Evolutionary conservation across 2,797 vertebrate species (phyloP).

Genomic region (Dicrostonyx torquatus): DNA sequence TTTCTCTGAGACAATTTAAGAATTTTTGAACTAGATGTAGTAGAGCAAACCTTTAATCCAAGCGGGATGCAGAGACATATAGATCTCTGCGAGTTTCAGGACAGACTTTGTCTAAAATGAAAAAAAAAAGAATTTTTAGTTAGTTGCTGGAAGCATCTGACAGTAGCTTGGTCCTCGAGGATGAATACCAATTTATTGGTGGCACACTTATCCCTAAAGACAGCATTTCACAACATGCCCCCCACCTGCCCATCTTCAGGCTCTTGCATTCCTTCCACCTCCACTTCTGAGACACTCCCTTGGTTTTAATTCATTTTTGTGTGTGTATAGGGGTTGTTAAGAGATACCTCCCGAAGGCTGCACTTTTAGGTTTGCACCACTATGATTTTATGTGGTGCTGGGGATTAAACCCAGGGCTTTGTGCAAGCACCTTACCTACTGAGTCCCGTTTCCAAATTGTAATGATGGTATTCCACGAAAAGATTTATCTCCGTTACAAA

Average conservation of each 20-base stretch:
- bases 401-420: no score
- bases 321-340: background rate
- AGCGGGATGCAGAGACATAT: background rate
- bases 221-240: background rate
- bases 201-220: background rate
- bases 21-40: background rate
- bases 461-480: slow-evolving; percentile 39
- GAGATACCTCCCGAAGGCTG: background rate
- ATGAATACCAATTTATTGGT: background rate
- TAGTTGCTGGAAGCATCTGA: slow-evolving; percentile 24
- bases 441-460: background rate
- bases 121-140: no score
- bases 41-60: background rate
- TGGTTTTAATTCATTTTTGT: background rate
- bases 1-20: slow-evolving; percentile 5
- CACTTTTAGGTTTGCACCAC: no score
- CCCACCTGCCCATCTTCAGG: background rate
- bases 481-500: slow-evolving; percentile 28
- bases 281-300: background rate
- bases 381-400: background rate
- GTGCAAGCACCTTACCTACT: background rate
- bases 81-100: background rate
- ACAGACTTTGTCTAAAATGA: background rate
- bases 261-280: background rate
- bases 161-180: background rate